Base-by-base conservation (phyloP, 1,140 invertebrate genomes). In the Adoxophyes honmai region DNA sequence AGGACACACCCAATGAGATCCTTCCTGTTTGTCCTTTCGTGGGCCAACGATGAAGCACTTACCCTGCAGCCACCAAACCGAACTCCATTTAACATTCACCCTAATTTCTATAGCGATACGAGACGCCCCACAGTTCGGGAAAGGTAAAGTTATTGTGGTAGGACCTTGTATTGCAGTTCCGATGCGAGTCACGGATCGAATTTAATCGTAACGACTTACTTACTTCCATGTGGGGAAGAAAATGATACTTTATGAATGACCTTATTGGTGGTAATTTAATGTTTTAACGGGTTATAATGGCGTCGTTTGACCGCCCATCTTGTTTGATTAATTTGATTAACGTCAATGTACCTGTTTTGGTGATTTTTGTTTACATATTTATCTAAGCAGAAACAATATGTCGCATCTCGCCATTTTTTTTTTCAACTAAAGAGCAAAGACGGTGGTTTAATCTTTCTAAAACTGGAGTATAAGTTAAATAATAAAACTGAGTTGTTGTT, bases 21-120 rank as follows among this genome's bases (percentile, higher is more conserved):
- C 78, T 83, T 83, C 80, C 80, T 83, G 80, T 80, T 81, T 78
- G 61, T 83, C 73, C 76, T 79, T 75, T 73, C 66, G 60, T 66
- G 64, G 70, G 71, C 64, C 62, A 72, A 65, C 73, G 69, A 66
- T 70, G 67, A 64, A 75, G 62, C 62, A 68, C 64, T 59, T 68
- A 28, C 6, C 21, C 21, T 48, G 11, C 66, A 52, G 38, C 44
- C 63, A 42, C 59, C 53, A 51, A 56, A 64, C 42, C 55, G 34
- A 51, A 59, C 15, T 36, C 35, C 54, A 60, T 37, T 44, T 37
- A 44, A 73, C 58, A 60, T 36, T 67, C 9, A 55, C 52, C 48
- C 60, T 64, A 65, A 69, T 58, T 8, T 1, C 21, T 5, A 53
- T 48, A 13, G 15, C 3, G 14, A 57, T 68, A 81, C 51, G 18